A percentile compares a stretch with the other conserved stretches of the same genome.
These are phyloP conservation scores for Sebastes hopkinsi DNA, from an alignment of 2,797 vertebrate species.

Conservation along the genomic window DNA sequence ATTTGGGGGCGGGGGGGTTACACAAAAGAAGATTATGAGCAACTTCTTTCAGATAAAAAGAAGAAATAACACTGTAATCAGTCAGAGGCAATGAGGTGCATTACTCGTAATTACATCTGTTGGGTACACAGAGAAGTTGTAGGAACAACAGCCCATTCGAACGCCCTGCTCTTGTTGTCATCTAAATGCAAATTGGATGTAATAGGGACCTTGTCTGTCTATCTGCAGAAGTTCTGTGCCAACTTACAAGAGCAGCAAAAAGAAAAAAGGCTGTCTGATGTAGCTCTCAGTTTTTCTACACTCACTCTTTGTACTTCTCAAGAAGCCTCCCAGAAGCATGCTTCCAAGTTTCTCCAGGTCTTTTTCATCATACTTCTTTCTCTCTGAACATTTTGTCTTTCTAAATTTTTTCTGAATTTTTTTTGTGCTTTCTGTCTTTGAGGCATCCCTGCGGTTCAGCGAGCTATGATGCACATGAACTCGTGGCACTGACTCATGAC, in stretches of 20 bases:
- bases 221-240: slow-evolving; percentile 29
- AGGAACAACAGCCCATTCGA: slow-evolving; percentile 60
- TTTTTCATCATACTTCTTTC: slow-evolving; percentile 30
- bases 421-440: slow-evolving; percentile 24
- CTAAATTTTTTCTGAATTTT: neutral
- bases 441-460: slow-evolving; percentile 39
- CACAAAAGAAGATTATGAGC: slow-evolving; percentile 45
- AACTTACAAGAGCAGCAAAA: slow-evolving; percentile 24
- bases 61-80: slow-evolving; percentile 58
- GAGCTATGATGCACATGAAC: slow-evolving; percentile 26
- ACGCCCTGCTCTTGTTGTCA: slow-evolving; percentile 53
- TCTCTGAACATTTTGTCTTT: slow-evolving; percentile 29
- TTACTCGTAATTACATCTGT: slow-evolving; percentile 65
- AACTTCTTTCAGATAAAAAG: slow-evolving; percentile 53
- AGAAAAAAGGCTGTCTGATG: slow-evolving; percentile 14
- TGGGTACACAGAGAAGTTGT: slow-evolving; percentile 47
- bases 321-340: slow-evolving; percentile 7
- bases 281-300: slow-evolving; percentile 5
- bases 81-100: slow-evolving; percentile 59
- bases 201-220: slow-evolving; percentile 41
- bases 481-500: slow-evolving; percentile 49
- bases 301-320: slow-evolving; percentile 11
- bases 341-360: neutral
- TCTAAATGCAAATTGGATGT: slow-evolving; percentile 70
- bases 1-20: slow-evolving; percentile 4